Base-by-base conservation (phyloP, 2,797 vertebrate species). In the Somateria mollissima region DNA sequence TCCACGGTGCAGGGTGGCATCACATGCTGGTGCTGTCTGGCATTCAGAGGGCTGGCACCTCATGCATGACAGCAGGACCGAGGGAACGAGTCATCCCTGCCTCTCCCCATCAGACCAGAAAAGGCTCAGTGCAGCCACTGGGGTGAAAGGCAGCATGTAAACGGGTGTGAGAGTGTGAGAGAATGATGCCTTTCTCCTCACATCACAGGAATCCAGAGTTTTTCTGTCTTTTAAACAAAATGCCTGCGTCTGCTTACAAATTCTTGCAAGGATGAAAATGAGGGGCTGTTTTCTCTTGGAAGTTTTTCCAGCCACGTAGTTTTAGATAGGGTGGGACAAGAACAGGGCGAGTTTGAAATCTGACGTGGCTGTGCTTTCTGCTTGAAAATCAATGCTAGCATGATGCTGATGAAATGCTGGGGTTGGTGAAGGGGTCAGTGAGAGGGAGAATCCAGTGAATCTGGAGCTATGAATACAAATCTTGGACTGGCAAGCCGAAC, bases 401-500 rank as follows among this genome's bases (percentile, higher is more conserved):
- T 19, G 7, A 76, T 70, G 53, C 49, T 77, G 57, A 60, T 84
- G 37, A 94, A 86, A 82, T n/a, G 22, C 37, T 76, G 8, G 65
- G 18, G 45, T 91, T 91, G 70, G 70, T 79, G 49, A 58, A 65
- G 53, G 53, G 39, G 32, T 72, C 70, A 39, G 28, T 66, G n/a
- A 91, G 47, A 66, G 45, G 81, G 53, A 80, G 65, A 76, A 18
- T 60, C 43, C 57, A 84, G 57, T 79, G 88, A 86, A 94, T 90
- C 60, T 71, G 74, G 94, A 89, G 65, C 57, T 64, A 24, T 16
- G 77, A 81, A 39, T 21, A 4, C 79, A 90, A 92, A 79, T 64
- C 32, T 56, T 66, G 45, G 83, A 51, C 65, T 72, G 64, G 60
- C 41, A 84, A 89, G 53, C n/a, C 84, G 64, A 86, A 79, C 64